Conservation (phyloP, 2,113 vertebrate genomes). For the Hiodon alosoides region DNA sequence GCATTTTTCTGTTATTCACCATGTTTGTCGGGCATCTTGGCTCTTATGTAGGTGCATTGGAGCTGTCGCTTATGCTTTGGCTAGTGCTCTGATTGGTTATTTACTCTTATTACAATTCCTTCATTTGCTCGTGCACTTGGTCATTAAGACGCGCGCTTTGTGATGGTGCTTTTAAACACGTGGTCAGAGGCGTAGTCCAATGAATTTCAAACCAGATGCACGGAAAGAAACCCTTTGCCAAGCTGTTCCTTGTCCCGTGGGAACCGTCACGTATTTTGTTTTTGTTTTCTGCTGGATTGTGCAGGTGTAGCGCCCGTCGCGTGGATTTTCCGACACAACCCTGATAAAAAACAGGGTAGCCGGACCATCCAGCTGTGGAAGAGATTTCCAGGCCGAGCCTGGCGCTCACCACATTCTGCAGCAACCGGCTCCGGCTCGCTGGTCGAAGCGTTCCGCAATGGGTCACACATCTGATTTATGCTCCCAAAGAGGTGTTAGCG, state of each 20-base stretch:
- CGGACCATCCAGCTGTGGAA: slow-evolving; percentile 38
- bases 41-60: too few species aligned
- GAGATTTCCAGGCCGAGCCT: slow-evolving; percentile 37
- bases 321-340: not conserved
- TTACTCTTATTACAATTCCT: too few species aligned
- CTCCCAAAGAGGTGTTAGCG: slow-evolving; percentile 36
- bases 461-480: slow-evolving; percentile 38
- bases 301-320: too few species aligned
- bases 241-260: not conserved
- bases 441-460: slow-evolving; percentile 27
- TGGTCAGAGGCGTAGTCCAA: not conserved
- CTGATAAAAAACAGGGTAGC: not conserved
- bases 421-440: slow-evolving; percentile 9
- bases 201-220: not conserved
- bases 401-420: slow-evolving; percentile 24
- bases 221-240: not conserved
- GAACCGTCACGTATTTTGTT: not conserved
- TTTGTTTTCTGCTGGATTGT: not conserved
- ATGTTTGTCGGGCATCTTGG: too few species aligned
- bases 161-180: not conserved
- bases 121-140: too few species aligned
- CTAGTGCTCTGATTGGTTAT: too few species aligned
- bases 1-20: too few species aligned
- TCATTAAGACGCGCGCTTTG: too few species aligned
- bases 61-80: too few species aligned